These are phyloP conservation scores for Clarias magur DNA, from an alignment of 2,113 vertebrate species.

Conservation along the genomic window DNA sequence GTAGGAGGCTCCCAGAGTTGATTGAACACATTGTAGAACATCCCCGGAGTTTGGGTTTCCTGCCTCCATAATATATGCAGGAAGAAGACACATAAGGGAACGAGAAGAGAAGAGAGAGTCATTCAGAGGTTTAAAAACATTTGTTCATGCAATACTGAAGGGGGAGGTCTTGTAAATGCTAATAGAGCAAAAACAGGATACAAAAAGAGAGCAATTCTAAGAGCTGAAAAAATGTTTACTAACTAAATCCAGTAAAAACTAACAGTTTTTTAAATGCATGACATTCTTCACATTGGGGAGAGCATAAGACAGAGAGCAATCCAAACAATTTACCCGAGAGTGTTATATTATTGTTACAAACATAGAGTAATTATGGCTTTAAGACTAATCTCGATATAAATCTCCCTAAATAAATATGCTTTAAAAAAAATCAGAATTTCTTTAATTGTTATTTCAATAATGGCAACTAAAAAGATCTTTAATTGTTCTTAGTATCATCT, in stretches of 20 bases:
- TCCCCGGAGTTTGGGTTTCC: slow-evolving; percentile 48
- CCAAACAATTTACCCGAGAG: slow-evolving; percentile 73
- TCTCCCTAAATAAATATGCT: neutral
- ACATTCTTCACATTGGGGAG: slow-evolving; percentile 71
- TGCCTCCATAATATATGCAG: slow-evolving; percentile 60
- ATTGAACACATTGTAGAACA: slow-evolving; percentile 48
- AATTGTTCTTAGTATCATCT: too few relatives aligned
- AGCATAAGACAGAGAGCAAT: slow-evolving; percentile 80
- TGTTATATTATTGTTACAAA: slow-evolving; percentile 76
- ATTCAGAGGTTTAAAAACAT: slow-evolving; percentile 51
- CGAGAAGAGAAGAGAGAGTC: slow-evolving; percentile 3
- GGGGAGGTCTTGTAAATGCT: slow-evolving; percentile 59
- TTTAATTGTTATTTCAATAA: neutral
- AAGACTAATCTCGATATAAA: neutral
- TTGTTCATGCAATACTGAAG: slow-evolving; percentile 54
- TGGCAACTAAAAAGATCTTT: too few relatives aligned
- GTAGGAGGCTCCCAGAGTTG: slow-evolving; percentile 42
- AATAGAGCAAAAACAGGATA: slow-evolving; percentile 49
- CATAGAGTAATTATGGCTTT: neutral
- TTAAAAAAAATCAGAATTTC: neutral
- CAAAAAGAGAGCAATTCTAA: slow-evolving; percentile 62
- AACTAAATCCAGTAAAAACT: slow-evolving; percentile 74
- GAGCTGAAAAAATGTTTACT: slow-evolving; percentile 71
- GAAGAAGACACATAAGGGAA: slow-evolving; percentile 26
- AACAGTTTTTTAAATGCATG: slow-evolving; percentile 84